Conservation (phyloP, 2,888 invertebrate species). For the Gari tellinella region DNA sequence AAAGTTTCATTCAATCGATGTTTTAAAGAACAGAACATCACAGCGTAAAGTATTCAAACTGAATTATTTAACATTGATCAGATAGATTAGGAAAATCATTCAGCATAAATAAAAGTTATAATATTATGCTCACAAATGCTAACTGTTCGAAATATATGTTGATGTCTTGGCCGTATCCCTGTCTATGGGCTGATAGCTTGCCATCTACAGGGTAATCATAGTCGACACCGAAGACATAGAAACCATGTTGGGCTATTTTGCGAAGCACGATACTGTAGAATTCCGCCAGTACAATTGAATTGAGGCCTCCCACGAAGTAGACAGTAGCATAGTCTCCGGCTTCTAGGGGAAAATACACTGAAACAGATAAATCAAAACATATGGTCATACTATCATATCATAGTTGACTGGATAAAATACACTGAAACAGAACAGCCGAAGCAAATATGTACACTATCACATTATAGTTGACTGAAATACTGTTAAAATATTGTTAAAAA, state of each 20-base stretch:
- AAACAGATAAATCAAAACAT: slow-evolving; percentile 13
- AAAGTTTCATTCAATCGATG: too few species aligned
- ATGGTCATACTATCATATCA: background rate
- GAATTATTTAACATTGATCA: too few species aligned
- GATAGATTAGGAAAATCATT: background rate
- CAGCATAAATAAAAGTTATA: too few species aligned
- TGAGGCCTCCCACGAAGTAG: slow-evolving; percentile 62
- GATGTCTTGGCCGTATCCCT: slow-evolving; percentile 34
- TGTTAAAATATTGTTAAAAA: too few species aligned
- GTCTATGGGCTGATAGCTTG: background rate
- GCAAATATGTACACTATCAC: too few species aligned
- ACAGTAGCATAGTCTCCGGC: slow-evolving; percentile 55
- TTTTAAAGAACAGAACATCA: too few species aligned
- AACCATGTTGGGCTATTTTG: slow-evolving; percentile 66
- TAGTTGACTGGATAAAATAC: too few species aligned
- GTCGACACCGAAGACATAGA: slow-evolving; percentile 68
- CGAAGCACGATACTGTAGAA: slow-evolving; percentile 60
- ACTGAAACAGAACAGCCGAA: too few species aligned
- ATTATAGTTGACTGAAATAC: too few species aligned
- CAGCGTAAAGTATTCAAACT: too few species aligned
- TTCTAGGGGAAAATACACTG: slow-evolving; percentile 55
- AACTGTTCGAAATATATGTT: slow-evolving; percentile 49
- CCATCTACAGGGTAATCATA: slow-evolving; percentile 48
- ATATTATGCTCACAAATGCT: slow-evolving; percentile 53
- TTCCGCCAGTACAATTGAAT: slow-evolving; percentile 54